These are phyloP conservation scores for Girardia tigrina DNA, from an alignment of 2,888 invertebrate genomes.

Conservation along the genomic window DNA sequence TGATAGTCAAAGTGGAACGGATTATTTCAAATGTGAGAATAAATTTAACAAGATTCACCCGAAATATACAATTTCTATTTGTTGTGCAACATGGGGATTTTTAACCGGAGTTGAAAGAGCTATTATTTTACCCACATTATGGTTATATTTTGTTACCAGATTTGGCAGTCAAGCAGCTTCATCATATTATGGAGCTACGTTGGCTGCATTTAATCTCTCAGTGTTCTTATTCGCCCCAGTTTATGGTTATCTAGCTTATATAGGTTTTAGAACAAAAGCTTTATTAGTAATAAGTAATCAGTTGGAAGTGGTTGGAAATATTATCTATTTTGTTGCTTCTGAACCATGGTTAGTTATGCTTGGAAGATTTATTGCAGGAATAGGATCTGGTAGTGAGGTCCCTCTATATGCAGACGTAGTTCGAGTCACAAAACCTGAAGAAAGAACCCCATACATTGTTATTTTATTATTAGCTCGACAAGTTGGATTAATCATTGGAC, in stretches of 20 bases:
- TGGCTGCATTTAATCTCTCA: conserved; percentile 40
- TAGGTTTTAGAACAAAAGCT: conserved; percentile 26
- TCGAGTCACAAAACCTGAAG: conserved; percentile 34
- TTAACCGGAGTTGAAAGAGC: conserved; percentile 41
- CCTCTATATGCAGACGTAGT: conserved; percentile 31
- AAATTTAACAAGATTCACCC: background rate
- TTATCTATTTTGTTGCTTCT: conserved; percentile 25
- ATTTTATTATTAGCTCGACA: conserved; percentile 30
- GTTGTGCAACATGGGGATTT: conserved; percentile 25
- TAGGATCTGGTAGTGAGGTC: conserved; percentile 28
- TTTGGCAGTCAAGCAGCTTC: conserved; percentile 44
- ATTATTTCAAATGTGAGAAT: background rate
- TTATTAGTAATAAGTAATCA: conserved; percentile 32
- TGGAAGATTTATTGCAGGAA: conserved; percentile 29
- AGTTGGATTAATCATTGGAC: conserved; percentile 33
- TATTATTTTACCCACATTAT: conserved; percentile 52
- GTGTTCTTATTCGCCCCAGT: conserved; percentile 50
- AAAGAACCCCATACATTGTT: conserved; percentile 31
- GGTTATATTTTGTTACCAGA: conserved; percentile 48
- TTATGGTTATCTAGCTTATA: conserved; percentile 38
- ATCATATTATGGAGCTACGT: conserved; percentile 29
- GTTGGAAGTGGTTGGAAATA: conserved; percentile 33
- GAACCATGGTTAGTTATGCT: conserved; percentile 34
- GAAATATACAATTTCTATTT: background rate
- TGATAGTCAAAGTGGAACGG: background rate